Conservation (phyloP, 2,888 invertebrate species). For the Drosophila emarginata region DNA sequence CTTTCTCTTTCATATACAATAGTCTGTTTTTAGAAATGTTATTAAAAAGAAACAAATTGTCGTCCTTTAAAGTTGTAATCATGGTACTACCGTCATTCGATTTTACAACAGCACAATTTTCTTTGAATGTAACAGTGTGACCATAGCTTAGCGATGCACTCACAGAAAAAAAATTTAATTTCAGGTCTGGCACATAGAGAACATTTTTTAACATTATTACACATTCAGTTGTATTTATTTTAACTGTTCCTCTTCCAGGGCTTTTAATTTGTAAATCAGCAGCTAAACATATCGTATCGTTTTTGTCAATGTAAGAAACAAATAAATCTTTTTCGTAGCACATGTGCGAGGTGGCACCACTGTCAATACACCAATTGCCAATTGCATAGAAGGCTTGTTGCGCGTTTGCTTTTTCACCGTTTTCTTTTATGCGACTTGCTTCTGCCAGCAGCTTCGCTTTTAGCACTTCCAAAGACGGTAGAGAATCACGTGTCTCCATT, state of each 20-base stretch:
- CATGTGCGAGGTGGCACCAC: too few species aligned
- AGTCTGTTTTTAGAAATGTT: neutral
- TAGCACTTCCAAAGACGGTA: too few species aligned
- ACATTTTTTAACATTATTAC: neutral
- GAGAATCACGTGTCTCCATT: too few species aligned
- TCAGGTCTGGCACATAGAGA: constrained; percentile 1
- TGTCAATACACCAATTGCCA: neutral
- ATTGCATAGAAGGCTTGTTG: too few species aligned
- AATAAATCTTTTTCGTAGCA: neutral
- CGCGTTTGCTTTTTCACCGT: too few species aligned
- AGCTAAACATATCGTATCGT: neutral
- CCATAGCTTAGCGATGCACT: neutral
- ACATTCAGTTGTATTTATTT: neutral
- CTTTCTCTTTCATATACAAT: too few species aligned
- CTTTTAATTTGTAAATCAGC: neutral
- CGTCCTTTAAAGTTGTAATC: neutral
- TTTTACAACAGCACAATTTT: neutral
- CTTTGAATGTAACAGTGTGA: neutral
- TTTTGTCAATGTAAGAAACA: neutral
- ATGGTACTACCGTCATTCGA: neutral
- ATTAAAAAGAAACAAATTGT: neutral
- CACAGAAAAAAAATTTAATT: neutral
- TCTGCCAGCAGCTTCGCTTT: too few species aligned
- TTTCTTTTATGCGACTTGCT: too few species aligned
- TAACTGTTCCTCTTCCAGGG: constrained; percentile 1